phyloP scores from a whole-genome alignment of 2,888 invertebrate genomes.

The Augochlorella aurata region DNA sequence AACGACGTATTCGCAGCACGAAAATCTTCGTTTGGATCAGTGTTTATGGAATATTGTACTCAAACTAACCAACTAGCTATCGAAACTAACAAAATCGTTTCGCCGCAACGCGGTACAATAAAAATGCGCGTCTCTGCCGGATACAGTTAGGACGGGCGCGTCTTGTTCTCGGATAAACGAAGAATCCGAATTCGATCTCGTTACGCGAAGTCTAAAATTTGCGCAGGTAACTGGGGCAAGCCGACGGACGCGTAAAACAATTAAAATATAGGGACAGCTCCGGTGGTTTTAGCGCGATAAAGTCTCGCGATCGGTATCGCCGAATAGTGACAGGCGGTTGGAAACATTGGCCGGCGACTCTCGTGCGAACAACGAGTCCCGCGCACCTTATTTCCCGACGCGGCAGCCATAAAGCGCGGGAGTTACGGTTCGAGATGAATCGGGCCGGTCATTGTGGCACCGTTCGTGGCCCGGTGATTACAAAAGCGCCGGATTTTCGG shows the following conservation, averaged over 20 bases:
- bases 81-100: too few species aligned
- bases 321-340: background rate
- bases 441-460: background rate
- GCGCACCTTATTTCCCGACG: background rate
- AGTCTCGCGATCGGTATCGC: background rate
- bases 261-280: background rate
- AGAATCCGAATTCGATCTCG: background rate
- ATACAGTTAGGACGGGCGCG: too few species aligned
- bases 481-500: conserved; percentile 22
- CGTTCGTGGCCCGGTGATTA: conserved; percentile 1
- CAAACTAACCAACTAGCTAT: too few species aligned
- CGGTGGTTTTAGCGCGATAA: background rate
- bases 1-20: too few species aligned
- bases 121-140: too few species aligned
- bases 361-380: background rate
- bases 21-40: too few species aligned
- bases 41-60: too few species aligned
- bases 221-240: background rate
- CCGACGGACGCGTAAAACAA: background rate
- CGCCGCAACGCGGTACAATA: too few species aligned
- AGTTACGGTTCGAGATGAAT: conserved; percentile 14
- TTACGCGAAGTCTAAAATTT: background rate
- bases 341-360: background rate
- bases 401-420: background rate
- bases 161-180: too few species aligned